Base-by-base conservation (phyloP, 2,113 vertebrate species). In the Callocephalon fimbriatum region DNA sequence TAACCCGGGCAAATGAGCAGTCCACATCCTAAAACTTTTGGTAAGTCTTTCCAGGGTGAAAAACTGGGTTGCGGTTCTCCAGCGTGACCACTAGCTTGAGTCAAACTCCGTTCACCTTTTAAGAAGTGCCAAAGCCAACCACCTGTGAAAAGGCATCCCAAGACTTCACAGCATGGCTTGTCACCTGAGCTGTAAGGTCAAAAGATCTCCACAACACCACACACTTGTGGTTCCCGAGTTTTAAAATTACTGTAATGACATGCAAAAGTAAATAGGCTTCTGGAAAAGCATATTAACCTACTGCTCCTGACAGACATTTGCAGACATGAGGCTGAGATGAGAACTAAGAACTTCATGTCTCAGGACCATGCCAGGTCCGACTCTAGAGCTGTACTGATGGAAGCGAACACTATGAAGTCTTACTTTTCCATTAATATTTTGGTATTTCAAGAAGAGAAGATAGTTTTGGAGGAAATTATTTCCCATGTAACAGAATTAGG, bases 291-390 rank as follows among this genome's bases (percentile, higher is more conserved):
- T 51, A 45, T 71, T 76, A 86, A 45, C 8, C 10, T 17, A 18
- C 45, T 82, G 38, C 9, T 68, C 12, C 22, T 5, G 5, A 38
- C 29, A 25, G 44, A 21, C 23, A n/a, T 44, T 35, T 76, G 38
- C 40, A 56, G 50, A 38, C n/a, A 47, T 15, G 44, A 66, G 45
- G 23, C 31, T 85, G 35, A 77, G 53, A 37, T 23, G 10, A 75
- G 45, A 84, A 65, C 44, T 47, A 44, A 68, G 25, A 45, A 45
- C 27, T 15, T 53, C 15, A 68, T 54, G 19, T 44, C 23, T 54
- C 71, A 44, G 26, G 27, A 18, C 15, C 1, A 0, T 44, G 18
- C n/a, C 29, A 68, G 6, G 5, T 70, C 21, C 1, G 1, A 47
- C 32, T 63, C 21, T 51, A 29, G 25, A 35, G 51, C 19, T 71